Conservation (phyloP, 2,797 vertebrate species). For the Taenioides sp. region DNA sequence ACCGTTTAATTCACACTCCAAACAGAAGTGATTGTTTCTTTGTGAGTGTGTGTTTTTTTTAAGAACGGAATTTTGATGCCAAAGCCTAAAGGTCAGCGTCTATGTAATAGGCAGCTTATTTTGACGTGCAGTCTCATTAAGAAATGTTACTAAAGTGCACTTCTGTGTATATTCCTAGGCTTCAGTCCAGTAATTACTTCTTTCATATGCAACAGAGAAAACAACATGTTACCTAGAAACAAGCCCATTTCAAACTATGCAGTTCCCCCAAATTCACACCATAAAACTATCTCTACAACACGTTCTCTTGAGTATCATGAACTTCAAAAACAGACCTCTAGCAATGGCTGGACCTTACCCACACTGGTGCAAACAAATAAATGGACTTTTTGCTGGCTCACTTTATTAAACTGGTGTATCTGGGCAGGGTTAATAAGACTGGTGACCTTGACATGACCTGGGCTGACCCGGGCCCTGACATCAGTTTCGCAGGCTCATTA, state of each 20-base stretch:
- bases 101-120: slow-evolving; percentile 6
- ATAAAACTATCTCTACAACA: slow-evolving; percentile 5
- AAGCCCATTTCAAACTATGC: not conserved
- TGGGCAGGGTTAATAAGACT: slow-evolving; percentile 61
- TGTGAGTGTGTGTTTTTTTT: not conserved
- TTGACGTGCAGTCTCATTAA: slow-evolving; percentile 18
- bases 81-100: not conserved
- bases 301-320: slow-evolving; percentile 11
- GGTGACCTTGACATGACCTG: slow-evolving; percentile 33
- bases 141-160: slow-evolving; percentile 15
- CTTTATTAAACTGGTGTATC: slow-evolving; percentile 48
- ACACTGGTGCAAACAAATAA: slow-evolving; percentile 36
- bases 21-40: not conserved
- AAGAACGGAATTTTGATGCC: too few relatives aligned
- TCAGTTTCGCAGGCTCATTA: slow-evolving; percentile 50
- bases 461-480: slow-evolving; percentile 36
- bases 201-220: too few relatives aligned
- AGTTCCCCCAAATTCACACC: slow-evolving; percentile 6
- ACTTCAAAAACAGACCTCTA: slow-evolving; percentile 15
- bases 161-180: slow-evolving; percentile 1
- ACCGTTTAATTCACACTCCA: not conserved
- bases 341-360: slow-evolving; percentile 8
- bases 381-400: slow-evolving; percentile 17
- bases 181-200: slow-evolving; percentile 6
- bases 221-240: too few relatives aligned